Evolutionary conservation across 2,888 invertebrate genomes (phyloP).

Genomic region (Cataglyphis rosenhaueri): DNA sequence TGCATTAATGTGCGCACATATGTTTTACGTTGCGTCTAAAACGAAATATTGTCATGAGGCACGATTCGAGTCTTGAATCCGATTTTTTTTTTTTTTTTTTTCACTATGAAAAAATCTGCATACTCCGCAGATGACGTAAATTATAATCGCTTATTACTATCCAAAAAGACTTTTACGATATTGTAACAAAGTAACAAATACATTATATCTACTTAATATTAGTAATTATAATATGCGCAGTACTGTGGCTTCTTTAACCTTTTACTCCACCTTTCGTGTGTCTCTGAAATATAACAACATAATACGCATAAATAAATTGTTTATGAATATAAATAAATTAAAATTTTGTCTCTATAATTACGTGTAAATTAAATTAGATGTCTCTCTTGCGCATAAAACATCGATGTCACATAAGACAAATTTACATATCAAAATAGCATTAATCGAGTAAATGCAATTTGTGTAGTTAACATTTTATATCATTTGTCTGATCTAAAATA

Average conservation of each 20-base stretch:
- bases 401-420: too few relatives aligned
- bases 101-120: slow-evolving; percentile 35
- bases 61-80: slow-evolving; percentile 3
- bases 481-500: neutral
- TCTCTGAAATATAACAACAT: slow-evolving; percentile 75
- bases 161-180: slow-evolving; percentile 51
- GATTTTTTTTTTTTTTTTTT: slow-evolving; percentile 34
- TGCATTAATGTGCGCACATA: slow-evolving; percentile 13
- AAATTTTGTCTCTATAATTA: slow-evolving; percentile 5
- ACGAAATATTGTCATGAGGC: neutral
- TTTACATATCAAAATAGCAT: neutral
- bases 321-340: neutral
- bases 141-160: slow-evolving; percentile 49
- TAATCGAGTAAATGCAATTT: neutral
- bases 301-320: too few relatives aligned
- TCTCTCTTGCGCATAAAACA: too few relatives aligned
- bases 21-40: neutral
- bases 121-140: slow-evolving; percentile 25
- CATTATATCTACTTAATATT: slow-evolving; percentile 70
- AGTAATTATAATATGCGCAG: slow-evolving; percentile 57
- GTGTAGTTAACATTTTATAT: neutral
- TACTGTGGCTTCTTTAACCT: slow-evolving; percentile 54
- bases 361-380: slow-evolving; percentile 1
- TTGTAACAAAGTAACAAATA: slow-evolving; percentile 72
- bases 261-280: slow-evolving; percentile 72